Conservation (phyloP, 2,888 invertebrate genomes). For the Scaptomyza polygonia region DNA sequence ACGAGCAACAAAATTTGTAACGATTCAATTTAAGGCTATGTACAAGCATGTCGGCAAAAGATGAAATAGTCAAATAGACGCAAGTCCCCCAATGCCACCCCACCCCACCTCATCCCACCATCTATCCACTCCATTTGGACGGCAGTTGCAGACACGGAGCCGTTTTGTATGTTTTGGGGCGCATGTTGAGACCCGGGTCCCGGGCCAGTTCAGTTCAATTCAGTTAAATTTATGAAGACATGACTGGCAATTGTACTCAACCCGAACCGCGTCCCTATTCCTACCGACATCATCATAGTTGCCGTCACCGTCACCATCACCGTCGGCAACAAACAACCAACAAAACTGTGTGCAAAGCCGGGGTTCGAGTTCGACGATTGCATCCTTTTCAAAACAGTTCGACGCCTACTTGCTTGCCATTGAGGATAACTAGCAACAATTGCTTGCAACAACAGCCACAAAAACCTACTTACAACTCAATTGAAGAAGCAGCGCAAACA, state of each 20-base stretch:
- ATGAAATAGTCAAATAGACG: conserved; percentile 77
- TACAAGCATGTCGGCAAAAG: conserved; percentile 76
- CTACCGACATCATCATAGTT: conserved; percentile 32
- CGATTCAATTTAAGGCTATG: conserved; percentile 82
- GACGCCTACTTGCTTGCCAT: conserved; percentile 57
- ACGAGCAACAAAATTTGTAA: conserved; percentile 83
- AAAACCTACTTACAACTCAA: conserved; percentile 65
- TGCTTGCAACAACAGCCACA: conserved; percentile 1
- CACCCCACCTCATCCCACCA: background rate
- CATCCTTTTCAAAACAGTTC: conserved; percentile 62
- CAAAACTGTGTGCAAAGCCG: conserved; percentile 10
- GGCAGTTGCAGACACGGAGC: conserved; percentile 54
- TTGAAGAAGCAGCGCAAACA: conserved; percentile 42
- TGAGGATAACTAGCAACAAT: conserved; percentile 28
- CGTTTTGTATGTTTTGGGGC: conserved; percentile 65
- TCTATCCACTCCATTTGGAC: conserved; percentile 7
- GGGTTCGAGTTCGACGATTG: conserved; percentile 43
- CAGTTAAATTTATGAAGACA: conserved; percentile 79
- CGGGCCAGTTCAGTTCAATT: conserved; percentile 63
- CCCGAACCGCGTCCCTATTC: background rate
- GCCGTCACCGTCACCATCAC: background rate
- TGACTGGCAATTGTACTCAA: conserved; percentile 76
- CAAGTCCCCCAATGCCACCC: conserved; percentile 42
- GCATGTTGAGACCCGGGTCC: conserved; percentile 53
- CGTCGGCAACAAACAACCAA: background rate